Conservation (phyloP, 2,113 vertebrate genomes). For the Thalassarche chlororhynchos region DNA sequence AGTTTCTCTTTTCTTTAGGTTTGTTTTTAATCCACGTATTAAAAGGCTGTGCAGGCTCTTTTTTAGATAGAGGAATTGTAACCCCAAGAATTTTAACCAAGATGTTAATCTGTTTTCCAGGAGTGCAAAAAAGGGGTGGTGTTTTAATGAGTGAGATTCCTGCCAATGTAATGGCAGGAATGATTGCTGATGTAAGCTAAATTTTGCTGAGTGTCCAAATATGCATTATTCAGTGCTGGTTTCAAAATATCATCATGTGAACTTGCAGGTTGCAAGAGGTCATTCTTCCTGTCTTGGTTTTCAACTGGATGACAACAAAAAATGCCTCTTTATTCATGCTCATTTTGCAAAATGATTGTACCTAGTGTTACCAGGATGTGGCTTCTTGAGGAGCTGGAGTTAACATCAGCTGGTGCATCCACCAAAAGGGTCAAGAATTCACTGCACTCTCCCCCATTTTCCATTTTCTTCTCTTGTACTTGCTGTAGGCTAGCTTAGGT, state of each 20-base stretch:
- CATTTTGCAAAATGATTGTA: not conserved
- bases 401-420: rapidly evolving
- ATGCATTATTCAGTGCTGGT: not conserved
- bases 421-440: not conserved
- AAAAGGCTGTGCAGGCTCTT: not conserved
- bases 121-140: not conserved
- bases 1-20: not conserved
- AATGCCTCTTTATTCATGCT: not conserved
- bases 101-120: not conserved
- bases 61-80: not conserved
- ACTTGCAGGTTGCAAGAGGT: not conserved
- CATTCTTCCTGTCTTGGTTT: not conserved
- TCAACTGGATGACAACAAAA: not conserved
- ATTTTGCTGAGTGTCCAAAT: not conserved
- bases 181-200: not conserved
- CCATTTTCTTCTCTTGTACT: not conserved
- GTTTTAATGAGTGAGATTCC: not conserved
- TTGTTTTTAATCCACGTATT: not conserved
- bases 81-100: not conserved
- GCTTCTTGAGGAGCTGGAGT: not conserved
- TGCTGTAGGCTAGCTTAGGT: not conserved
- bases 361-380: not conserved
- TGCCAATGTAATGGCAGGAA: not conserved
- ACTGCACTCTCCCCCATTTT: not conserved
- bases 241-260: not conserved